Evolutionary conservation across 1,140 invertebrate genomes (phyloP).

Genomic region (Paralvinella palmiformis): DNA sequence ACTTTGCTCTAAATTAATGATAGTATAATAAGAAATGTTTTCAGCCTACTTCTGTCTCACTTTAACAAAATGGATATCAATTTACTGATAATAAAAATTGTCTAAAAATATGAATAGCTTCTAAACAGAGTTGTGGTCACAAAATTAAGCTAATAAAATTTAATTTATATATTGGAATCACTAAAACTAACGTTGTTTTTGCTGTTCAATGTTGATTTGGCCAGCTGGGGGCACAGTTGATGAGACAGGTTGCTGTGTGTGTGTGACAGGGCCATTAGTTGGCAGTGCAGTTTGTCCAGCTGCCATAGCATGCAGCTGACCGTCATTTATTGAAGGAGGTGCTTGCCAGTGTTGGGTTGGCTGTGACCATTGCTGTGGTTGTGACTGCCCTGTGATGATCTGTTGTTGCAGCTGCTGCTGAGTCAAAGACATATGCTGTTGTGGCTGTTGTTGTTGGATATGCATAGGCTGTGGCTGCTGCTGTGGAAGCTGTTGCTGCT

Average conservation of each 20-base stretch:
- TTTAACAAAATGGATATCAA: too few species aligned
- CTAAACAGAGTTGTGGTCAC: background rate
- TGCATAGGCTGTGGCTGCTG: conserved; percentile 16
- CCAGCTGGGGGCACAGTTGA: background rate
- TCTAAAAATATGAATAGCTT: too few species aligned
- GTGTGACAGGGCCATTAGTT: background rate
- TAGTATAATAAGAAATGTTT: too few species aligned
- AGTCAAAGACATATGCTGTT: background rate
- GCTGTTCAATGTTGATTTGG: background rate
- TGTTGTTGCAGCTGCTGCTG: conserved; percentile 5
- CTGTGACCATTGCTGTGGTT: background rate
- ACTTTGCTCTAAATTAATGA: too few species aligned
- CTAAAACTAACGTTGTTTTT: background rate
- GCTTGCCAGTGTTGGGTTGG: background rate
- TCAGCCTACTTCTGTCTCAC: too few species aligned
- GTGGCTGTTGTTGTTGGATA: conserved; percentile 6
- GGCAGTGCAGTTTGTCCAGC: background rate
- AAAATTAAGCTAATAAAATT: background rate
- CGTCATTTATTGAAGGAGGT: conserved; percentile 1
- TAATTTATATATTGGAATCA: background rate
- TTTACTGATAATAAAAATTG: too few species aligned
- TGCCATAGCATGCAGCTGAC: conserved; percentile 4
- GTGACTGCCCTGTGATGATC: conserved; percentile 9
- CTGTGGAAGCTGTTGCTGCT: conserved; percentile 19
- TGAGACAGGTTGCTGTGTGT: background rate